Base-by-base conservation (phyloP, 2,797 vertebrate genomes). In the Neoniphon sammara region DNA sequence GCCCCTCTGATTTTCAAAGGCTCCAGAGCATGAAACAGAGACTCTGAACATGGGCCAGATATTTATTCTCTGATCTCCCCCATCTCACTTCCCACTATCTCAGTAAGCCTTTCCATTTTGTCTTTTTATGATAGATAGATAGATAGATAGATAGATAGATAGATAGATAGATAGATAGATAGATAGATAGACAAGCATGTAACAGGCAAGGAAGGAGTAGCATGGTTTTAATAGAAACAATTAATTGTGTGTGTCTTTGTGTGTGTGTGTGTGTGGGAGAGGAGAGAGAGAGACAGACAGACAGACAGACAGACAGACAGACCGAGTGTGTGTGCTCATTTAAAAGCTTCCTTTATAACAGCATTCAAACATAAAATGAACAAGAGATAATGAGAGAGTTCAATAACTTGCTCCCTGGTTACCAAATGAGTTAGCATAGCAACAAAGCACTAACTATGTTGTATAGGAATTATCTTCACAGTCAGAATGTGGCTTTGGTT, bases 1-100 rank as follows among this genome's bases (percentile, higher is more conserved):
- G 52, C 64, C 72, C 70, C 65, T 87, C 81, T 84, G 88, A 87
- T 78, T 90, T 88, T 89, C 86, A 88, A 89, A 91, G 85, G 79
- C 81, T 82, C 61, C 72, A 46, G 80, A 86, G 89, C 87, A 87
- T 88, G 81, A 92, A 92, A 89, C 85, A 82, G 68, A 80, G 42
- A 85, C 76, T 85, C 72, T 86, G 85, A 87, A 88, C 85, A 75
- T 73, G 57, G 78, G 77, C 86, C 86, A 89, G 80, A 85, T 86
- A 86, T 87, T 70, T 42, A 67, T 84, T 73, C 88, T 91, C 75
- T 89, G 83, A 89, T 91, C 87, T 86, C 73, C 77, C 77, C 66
- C 55, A 77, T 75, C 73, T 83, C 70, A 77, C 73, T 82, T 83
- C 60, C 62, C 71, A 73, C 73, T 72, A 59, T 85, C 68, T 83